phyloP scores from a whole-genome alignment of 2,888 invertebrate genomes.

The Trilocha varians region DNA sequence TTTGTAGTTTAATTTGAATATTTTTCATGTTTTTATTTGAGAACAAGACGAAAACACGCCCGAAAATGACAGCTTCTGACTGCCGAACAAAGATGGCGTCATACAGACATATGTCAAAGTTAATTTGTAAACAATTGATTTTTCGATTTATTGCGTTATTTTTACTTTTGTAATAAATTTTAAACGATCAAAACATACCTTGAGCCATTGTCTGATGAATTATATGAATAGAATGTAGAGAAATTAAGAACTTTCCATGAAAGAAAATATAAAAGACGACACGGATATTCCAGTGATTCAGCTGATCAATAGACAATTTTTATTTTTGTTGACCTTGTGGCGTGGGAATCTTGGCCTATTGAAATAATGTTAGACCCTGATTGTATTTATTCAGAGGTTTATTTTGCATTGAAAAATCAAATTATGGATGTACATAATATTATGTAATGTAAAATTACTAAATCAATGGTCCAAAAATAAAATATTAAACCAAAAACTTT shows the following conservation, averaged over 20 bases:
- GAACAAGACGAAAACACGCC: conserved; percentile 26
- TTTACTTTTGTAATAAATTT: neutral
- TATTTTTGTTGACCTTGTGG: too few species aligned
- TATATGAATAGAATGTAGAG: conserved; percentile 8
- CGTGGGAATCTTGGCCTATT: too few species aligned
- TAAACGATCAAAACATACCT: conserved; percentile 36
- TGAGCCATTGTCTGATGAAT: conserved; percentile 37
- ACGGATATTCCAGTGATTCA: conserved; percentile 29
- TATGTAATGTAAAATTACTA: too few species aligned
- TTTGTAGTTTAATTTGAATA: neutral
- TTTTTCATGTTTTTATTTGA: conserved; percentile 6
- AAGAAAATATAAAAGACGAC: conserved; percentile 23
- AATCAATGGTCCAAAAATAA: too few species aligned
- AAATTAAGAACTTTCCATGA: conserved; percentile 8
- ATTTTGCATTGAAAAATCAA: too few species aligned
- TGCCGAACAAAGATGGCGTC: conserved; percentile 56
- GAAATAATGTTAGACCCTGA: too few species aligned
- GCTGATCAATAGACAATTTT: too few species aligned
- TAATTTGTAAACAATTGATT: conserved; percentile 24
- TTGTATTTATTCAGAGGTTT: too few species aligned
- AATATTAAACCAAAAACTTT: too few species aligned
- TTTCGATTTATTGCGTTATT: conserved; percentile 7
- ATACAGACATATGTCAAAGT: conserved; percentile 49
- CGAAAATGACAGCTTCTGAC: conserved; percentile 24
- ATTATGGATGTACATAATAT: too few species aligned